Conservation (phyloP, 2,888 invertebrate genomes). For the Mythimna impura region DNA sequence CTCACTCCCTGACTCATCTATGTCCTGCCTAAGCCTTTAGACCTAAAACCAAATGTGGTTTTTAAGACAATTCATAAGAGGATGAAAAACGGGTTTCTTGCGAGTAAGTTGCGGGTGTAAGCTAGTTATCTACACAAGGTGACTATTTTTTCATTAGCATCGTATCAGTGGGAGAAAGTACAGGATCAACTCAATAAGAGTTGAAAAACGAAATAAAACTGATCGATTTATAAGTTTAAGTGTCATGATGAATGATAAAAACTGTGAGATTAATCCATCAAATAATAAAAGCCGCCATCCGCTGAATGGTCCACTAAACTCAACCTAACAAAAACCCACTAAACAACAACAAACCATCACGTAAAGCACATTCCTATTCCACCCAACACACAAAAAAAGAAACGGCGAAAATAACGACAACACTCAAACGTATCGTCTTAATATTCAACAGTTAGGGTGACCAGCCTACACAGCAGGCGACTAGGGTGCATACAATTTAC, state of each 20-base stretch:
- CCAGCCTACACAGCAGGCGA: constrained; percentile 65
- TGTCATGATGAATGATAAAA: background rate
- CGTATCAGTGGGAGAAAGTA: too few species aligned
- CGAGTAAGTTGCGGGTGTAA: too few species aligned
- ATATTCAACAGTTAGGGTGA: constrained; percentile 60
- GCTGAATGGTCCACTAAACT: background rate
- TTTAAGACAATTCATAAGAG: too few species aligned
- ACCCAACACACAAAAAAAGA: constrained; percentile 39
- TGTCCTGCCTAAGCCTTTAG: too few species aligned
- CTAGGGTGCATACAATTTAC: constrained; percentile 72
- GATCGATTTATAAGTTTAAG: too few species aligned
- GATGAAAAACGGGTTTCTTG: too few species aligned
- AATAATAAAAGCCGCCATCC: background rate
- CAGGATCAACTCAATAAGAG: too few species aligned
- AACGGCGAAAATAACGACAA: constrained; percentile 51
- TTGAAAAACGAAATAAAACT: too few species aligned
- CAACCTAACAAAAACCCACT: background rate
- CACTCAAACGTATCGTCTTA: constrained; percentile 58
- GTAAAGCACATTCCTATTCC: constrained; percentile 25
- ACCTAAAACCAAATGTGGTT: too few species aligned
- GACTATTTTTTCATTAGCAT: too few species aligned
- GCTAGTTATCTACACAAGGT: too few species aligned
- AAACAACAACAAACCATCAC: constrained; percentile 15
- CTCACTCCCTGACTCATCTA: too few species aligned
- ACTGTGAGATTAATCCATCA: background rate